Base-by-base conservation (phyloP, 2,113 vertebrate species). In the Pimephales promelas region DNA sequence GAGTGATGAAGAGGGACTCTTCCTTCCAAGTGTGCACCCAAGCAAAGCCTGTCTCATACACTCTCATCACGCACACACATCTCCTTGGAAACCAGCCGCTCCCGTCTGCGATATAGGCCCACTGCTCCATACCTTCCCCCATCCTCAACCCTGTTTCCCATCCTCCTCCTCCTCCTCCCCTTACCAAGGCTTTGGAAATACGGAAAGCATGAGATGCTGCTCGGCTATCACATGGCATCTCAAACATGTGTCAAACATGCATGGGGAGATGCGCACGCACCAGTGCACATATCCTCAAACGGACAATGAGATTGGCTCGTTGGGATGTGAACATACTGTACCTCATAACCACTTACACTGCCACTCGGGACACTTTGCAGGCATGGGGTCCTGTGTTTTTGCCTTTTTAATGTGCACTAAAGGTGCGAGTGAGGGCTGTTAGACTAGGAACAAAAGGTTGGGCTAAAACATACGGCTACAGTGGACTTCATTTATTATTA, bases 71-170 rank as follows among this genome's bases (percentile, higher is more conserved):
- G 54, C 77, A 68, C 79, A 78, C 70, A 86, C 82, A 36, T 80
- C 88, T 81, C 86, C 87, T 88, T 86, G 88, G 88, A 84, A 88
- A 89, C 89, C 82, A 87, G 73, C 84, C 82, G 79, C 88, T 85
- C 88, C 83, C 77, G 84, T 56, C 78, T 83, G 76, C 36, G 57
- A 79, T 40, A 79, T 61, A 79, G 22, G 76, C 76, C 79, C 28
- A 80, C 61, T 66, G 78, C 78, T 80, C 64, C 20, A 70, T 81
- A 81, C 79, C 79, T 81, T 81, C 79, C 79, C 79, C 79, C 79
- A 81, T 81, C 47, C 79, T 40, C 62, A 70, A 31, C 78, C 61
- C 78, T 66, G 78, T 24, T 80, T 80, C 22, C 18, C 45, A 40
- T 3, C 54, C 79, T 56, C 79, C 62, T 81, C 64, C 79, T 70